Percentiles rank a stretch among this genome's conserved stretches.
These are phyloP conservation scores for Heterotilapia buettikoferi DNA, from an alignment of 2,113 vertebrate species.

Conservation along the genomic window DNA sequence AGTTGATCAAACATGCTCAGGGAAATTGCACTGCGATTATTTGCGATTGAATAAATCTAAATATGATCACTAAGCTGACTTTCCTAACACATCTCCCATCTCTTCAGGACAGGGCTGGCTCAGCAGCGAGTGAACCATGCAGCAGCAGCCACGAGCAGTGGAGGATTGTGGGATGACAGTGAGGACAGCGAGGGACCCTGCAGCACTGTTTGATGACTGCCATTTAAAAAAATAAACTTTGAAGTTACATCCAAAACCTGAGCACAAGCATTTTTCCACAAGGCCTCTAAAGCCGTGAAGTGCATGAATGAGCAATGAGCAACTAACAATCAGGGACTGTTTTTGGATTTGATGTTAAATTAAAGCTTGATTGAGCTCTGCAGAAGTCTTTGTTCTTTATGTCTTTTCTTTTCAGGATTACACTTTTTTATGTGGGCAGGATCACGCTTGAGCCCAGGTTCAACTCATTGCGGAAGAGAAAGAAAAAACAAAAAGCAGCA, in stretches of 20 bases:
- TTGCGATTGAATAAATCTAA: not conserved
- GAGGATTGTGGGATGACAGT: constrained; percentile 68
- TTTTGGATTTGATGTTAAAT: not conserved
- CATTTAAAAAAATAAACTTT: not conserved
- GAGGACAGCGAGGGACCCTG: constrained; percentile 76
- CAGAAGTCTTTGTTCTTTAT: not conserved
- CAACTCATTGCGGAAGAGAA: not conserved
- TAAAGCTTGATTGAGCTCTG: not conserved
- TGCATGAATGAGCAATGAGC: not conserved
- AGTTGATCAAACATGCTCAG: not conserved
- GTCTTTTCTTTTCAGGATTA: not conserved
- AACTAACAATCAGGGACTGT: not conserved
- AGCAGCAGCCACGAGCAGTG: not conserved
- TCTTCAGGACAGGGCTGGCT: constrained; percentile 33
- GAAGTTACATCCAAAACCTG: not conserved
- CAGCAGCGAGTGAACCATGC: constrained; percentile 26
- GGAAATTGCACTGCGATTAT: not conserved
- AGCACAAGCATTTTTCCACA: not conserved
- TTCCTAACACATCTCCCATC: not conserved
- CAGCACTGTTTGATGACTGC: constrained; percentile 67
- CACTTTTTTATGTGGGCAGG: not conserved
- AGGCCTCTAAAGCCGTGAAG: not conserved
- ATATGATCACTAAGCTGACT: not conserved
- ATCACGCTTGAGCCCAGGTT: not conserved
- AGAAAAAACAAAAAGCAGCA: not conserved